A percentile compares a stretch with the other conserved stretches of the same genome.
Conservation (phyloP, 2,888 invertebrate genomes). For the Hydroisotoma schaefferi region DNA sequence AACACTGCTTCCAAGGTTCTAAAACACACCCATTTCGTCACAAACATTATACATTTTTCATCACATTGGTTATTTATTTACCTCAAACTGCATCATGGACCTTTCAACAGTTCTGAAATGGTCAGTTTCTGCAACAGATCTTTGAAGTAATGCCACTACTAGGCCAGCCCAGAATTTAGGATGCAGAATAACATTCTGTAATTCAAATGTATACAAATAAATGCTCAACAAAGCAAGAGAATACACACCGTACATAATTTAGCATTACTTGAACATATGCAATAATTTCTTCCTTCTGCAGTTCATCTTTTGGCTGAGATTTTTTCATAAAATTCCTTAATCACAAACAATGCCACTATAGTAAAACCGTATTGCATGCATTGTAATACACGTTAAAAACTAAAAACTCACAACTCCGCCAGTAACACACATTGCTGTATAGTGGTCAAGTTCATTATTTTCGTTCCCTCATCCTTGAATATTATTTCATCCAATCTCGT, state of each 20-base stretch:
- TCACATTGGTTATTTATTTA: slow-evolving; percentile 49
- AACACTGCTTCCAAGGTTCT: slow-evolving; percentile 3
- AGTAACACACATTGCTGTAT: slow-evolving; percentile 76
- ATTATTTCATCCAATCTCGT: too few relatives aligned
- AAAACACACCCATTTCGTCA: background rate
- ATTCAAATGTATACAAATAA: slow-evolving; percentile 16
- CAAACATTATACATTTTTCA: background rate
- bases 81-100: slow-evolving; percentile 80
- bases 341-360: background rate
- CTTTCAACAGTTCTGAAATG: slow-evolving; percentile 81
- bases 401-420: slow-evolving; percentile 64
- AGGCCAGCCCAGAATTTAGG: slow-evolving; percentile 71
- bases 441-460: slow-evolving; percentile 61
- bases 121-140: slow-evolving; percentile 72
- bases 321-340: slow-evolving; percentile 66
- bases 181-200: slow-evolving; percentile 60
- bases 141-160: slow-evolving; percentile 67
- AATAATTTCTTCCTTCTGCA: slow-evolving; percentile 75
- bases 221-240: background rate
- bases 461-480: too few relatives aligned
- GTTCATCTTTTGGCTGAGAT: slow-evolving; percentile 73
- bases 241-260: background rate
- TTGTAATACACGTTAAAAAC: background rate
- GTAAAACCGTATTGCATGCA: too few relatives aligned
- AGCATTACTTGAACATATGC: slow-evolving; percentile 64